Percentiles rank a stretch among this genome's conserved stretches.
These are phyloP conservation scores for Spongia lamella DNA, from an alignment of 37 sponge, comb jelly and placozoan genomes.

Conservation along the genomic window DNA sequence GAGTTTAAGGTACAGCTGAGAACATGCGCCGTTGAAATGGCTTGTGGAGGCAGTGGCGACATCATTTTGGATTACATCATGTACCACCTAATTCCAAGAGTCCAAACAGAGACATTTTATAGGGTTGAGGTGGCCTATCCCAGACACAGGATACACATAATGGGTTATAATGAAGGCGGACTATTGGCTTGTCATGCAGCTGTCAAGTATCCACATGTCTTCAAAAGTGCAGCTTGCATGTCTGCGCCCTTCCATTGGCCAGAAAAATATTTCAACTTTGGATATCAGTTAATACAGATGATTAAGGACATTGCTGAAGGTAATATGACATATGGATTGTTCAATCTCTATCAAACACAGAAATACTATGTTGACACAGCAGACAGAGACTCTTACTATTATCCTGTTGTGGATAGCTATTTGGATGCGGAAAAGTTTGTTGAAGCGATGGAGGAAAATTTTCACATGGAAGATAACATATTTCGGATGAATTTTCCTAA, in stretches of 20 bases:
- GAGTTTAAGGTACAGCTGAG: conserved; percentile 26
- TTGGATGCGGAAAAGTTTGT: conserved; percentile 32
- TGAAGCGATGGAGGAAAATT: conserved; percentile 10
- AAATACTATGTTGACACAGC: conserved; percentile 74
- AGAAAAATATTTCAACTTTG: conserved; percentile 7
- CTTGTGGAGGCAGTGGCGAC: conserved; percentile 24
- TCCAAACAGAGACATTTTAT: conserved; percentile 13
- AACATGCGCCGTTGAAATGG: background rate
- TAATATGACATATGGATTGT: background rate
- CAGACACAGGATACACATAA: conserved; percentile 42
- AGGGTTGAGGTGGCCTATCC: conserved; percentile 42
- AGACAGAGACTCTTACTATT: conserved; percentile 35
- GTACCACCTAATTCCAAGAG: conserved; percentile 16
- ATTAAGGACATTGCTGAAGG: background rate
- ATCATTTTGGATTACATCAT: conserved; percentile 40
- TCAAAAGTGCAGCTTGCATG: conserved; percentile 60
- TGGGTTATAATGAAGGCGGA: conserved; percentile 52
- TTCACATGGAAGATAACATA: conserved; percentile 31
- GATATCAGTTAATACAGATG: background rate
- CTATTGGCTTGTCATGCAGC: conserved; percentile 73
- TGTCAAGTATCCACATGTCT: conserved; percentile 41
- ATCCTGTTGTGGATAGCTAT: conserved; percentile 28
- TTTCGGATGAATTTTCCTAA: conserved; percentile 34
- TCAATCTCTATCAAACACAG: conserved; percentile 28
- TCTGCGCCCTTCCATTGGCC: conserved; percentile 69